phyloP scores from a whole-genome alignment of 1,140 invertebrate genomes.

The Drosophila sucinea region DNA sequence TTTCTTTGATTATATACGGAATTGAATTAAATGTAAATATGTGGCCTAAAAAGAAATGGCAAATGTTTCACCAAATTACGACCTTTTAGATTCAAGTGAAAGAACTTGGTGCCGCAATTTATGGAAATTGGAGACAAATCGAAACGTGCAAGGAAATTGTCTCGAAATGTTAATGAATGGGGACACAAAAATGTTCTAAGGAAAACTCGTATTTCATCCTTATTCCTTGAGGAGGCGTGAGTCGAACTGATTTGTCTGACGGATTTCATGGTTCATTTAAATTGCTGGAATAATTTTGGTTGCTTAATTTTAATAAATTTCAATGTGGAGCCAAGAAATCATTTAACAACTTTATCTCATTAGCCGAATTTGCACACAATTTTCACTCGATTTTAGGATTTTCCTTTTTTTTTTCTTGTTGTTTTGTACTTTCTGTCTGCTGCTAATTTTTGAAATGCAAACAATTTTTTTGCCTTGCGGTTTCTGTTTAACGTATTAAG shows the following conservation, averaged over 20 bases:
- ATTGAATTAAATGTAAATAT: constrained; percentile 12
- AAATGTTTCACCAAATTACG: constrained; percentile 52
- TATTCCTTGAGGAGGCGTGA: background rate
- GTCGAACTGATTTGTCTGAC: background rate
- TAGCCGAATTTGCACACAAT: background rate
- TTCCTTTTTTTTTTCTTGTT: background rate
- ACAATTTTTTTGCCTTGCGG: background rate
- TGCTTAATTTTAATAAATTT: constrained; percentile 35
- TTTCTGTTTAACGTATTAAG: constrained; percentile 47
- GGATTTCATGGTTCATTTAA: constrained; percentile 10
- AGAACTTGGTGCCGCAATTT: constrained; percentile 22
- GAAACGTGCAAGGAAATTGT: constrained; percentile 45
- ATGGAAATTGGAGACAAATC: constrained; percentile 40
- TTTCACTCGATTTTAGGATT: background rate
- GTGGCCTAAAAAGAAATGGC: background rate
- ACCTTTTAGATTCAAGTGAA: constrained; percentile 21
- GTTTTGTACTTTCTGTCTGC: background rate
- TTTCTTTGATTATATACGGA: background rate
- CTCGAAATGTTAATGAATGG: constrained; percentile 8
- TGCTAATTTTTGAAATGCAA: constrained; percentile 8
- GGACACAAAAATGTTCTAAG: constrained; percentile 2
- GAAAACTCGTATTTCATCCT: background rate
- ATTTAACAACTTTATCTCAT: constrained; percentile 13
- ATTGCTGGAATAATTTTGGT: constrained; percentile 4
- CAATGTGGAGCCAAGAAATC: background rate